Conservation (phyloP, 2,113 vertebrate species). For the Microtus ochrogaster region DNA sequence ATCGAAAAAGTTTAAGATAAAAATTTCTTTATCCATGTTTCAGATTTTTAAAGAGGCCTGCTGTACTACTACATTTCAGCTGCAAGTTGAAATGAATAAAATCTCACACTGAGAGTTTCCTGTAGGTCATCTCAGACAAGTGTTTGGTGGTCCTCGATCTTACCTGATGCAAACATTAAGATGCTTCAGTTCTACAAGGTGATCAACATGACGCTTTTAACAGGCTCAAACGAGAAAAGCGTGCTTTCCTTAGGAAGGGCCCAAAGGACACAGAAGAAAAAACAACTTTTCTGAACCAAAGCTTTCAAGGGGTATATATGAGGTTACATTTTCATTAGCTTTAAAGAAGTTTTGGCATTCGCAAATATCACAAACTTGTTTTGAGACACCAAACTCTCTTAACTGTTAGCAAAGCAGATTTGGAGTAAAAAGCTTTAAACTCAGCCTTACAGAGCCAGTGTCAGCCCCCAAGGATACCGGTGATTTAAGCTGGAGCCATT, state of each 20-base stretch:
- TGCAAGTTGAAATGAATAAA: slow-evolving; percentile 32
- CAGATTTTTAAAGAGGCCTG: neutral
- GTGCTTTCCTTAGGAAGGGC: neutral
- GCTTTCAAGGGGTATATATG: neutral
- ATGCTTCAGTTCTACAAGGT: neutral
- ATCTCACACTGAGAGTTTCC: neutral
- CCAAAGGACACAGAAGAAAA: neutral
- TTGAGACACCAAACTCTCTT: slow-evolving; percentile 3
- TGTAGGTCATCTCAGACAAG: neutral
- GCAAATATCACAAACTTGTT: slow-evolving; percentile 16
- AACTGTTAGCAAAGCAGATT: slow-evolving; percentile 31
- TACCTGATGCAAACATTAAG: neutral
- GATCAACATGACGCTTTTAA: neutral
- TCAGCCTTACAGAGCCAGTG: neutral
- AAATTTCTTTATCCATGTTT: neutral
- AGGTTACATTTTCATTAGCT: neutral
- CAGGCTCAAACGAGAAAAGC: neutral
- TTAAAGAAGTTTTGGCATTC: neutral
- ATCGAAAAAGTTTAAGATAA: neutral
- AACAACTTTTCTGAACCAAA: neutral
- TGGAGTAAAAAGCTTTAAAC: neutral
- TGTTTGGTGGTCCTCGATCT: neutral
- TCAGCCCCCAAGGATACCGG: too few relatives aligned
- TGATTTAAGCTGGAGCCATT: neutral
- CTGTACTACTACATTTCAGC: neutral